These are phyloP conservation scores for Empis stercorea DNA, from an alignment of 2,888 invertebrate species.

Conservation along the genomic window DNA sequence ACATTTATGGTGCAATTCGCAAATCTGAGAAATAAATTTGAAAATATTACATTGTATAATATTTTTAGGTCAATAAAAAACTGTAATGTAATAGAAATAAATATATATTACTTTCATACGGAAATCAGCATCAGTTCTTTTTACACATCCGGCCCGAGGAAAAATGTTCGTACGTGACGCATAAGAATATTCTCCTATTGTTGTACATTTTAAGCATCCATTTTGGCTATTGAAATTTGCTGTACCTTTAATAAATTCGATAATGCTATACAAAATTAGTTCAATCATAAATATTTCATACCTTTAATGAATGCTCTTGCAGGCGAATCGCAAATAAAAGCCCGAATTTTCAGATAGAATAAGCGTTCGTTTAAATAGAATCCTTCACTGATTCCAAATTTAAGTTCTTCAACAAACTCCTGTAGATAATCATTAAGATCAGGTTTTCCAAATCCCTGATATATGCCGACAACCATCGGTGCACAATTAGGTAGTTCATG, in stretches of 20 bases:
- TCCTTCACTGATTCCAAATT: neutral
- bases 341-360: neutral
- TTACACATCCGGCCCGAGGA: conserved; percentile 9
- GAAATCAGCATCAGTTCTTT: neutral
- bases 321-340: conserved; percentile 5
- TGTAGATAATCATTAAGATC: neutral
- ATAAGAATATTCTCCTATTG: conserved; percentile 10
- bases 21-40: too few relatives aligned
- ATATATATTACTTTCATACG: neutral
- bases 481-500: neutral
- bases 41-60: too few relatives aligned
- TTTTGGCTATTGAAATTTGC: conserved; percentile 14
- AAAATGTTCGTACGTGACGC: conserved; percentile 13
- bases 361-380: neutral
- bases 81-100: too few relatives aligned
- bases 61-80: too few relatives aligned
- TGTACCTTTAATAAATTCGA: neutral
- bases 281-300: neutral
- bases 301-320: conserved; percentile 2
- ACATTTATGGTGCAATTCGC: neutral
- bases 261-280: neutral
- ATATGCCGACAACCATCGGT: neutral
- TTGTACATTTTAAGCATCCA: conserved; percentile 9
- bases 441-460: neutral
- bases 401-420: neutral